phyloP scores from a whole-genome alignment of 2,888 invertebrate genomes.

The Drosophila acutilabella region DNA sequence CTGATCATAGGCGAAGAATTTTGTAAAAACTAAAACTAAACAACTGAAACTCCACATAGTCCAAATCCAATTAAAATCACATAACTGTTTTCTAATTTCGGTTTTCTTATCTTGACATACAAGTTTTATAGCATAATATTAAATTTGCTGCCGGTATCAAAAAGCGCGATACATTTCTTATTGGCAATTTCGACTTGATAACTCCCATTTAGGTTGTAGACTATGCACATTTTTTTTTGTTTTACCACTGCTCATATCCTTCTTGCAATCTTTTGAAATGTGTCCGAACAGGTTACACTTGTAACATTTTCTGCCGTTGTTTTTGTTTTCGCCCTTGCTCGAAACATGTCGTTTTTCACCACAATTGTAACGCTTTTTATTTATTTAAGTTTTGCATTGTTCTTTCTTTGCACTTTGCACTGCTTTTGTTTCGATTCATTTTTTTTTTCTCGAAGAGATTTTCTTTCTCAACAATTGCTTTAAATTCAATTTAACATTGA shows the following conservation, averaged over 20 bases:
- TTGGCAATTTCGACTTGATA: too few relatives aligned
- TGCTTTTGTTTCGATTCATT: too few relatives aligned
- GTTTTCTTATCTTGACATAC: not conserved
- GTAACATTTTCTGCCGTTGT: conserved; percentile 1
- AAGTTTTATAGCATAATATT: not conserved
- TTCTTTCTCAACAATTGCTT: too few relatives aligned
- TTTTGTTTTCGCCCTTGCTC: not conserved
- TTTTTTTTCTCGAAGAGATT: too few relatives aligned
- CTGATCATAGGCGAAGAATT: too few relatives aligned
- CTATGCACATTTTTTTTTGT: too few relatives aligned
- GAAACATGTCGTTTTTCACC: not conserved
- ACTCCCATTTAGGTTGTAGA: too few relatives aligned
- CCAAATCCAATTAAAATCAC: not conserved
- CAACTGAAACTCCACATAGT: too few relatives aligned
- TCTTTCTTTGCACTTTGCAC: too few relatives aligned
- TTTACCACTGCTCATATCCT: too few relatives aligned
- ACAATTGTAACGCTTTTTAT: not conserved
- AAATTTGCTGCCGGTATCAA: conserved; percentile 15
- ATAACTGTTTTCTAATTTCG: not conserved
- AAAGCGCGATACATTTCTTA: conserved; percentile 2
- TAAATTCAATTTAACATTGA: too few relatives aligned
- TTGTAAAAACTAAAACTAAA: too few relatives aligned
- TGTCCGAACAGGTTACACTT: not conserved
- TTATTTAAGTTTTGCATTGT: not conserved
- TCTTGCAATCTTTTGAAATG: not conserved